Conservation (phyloP, 1,140 invertebrate species). For the Nymphalis io region DNA sequence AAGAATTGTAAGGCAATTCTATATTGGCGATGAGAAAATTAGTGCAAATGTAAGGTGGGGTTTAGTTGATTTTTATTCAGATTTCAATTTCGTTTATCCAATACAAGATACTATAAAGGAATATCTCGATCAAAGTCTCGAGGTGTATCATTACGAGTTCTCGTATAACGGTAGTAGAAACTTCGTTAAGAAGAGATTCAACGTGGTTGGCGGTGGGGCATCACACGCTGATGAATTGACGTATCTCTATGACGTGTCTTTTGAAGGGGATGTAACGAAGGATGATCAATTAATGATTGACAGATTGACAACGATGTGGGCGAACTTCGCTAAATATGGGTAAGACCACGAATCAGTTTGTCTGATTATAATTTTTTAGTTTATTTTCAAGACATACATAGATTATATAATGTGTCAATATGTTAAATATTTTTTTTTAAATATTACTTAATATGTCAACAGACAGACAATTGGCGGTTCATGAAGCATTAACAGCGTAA, state of each 20-base stretch:
- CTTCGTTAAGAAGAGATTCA: constrained; percentile 21
- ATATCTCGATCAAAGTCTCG: constrained; percentile 35
- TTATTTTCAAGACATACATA: too few relatives aligned
- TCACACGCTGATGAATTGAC: constrained; percentile 45
- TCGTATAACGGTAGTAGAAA: constrained; percentile 41
- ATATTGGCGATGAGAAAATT: constrained; percentile 41
- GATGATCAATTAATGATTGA: neutral
- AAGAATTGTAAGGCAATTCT: constrained; percentile 37
- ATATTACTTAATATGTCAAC: too few relatives aligned
- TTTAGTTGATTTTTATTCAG: constrained; percentile 39
- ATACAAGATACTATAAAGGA: constrained; percentile 33
- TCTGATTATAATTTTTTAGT: too few relatives aligned
- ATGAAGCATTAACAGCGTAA: too few relatives aligned
- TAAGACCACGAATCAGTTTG: too few relatives aligned
- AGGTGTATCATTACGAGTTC: constrained; percentile 47
- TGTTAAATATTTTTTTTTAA: too few relatives aligned
- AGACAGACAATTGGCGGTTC: too few relatives aligned
- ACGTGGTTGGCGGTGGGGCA: constrained; percentile 35
- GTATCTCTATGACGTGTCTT: constrained; percentile 44
- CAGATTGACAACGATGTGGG: neutral
- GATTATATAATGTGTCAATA: too few relatives aligned
- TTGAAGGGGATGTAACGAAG: neutral
- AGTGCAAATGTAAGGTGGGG: constrained; percentile 15
- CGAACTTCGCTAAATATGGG: neutral
- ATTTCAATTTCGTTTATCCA: constrained; percentile 38